A percentile compares a stretch with the other conserved stretches of the same genome.
phyloP scores from a whole-genome alignment of 2,888 invertebrate species.

The Meteorus cinctellus region DNA sequence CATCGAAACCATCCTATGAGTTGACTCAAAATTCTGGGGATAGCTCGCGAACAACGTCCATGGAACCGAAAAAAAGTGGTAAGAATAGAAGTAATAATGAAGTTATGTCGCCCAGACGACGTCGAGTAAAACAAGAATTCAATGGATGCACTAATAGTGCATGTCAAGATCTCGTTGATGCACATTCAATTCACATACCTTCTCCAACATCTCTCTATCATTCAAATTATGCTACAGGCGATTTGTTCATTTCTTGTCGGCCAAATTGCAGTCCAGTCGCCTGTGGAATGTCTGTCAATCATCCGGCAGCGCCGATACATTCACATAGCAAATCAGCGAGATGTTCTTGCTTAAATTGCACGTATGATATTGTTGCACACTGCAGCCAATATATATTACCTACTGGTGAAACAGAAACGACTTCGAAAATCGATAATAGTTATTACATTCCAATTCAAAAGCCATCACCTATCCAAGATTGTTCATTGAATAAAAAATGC shows the following conservation, averaged over 20 bases:
- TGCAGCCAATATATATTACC: constrained; percentile 64
- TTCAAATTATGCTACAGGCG: constrained; percentile 57
- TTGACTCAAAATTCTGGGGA: constrained; percentile 51
- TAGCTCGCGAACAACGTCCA: constrained; percentile 14
- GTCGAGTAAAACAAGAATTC: constrained; percentile 51
- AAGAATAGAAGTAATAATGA: constrained; percentile 49
- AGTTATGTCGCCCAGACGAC: constrained; percentile 39
- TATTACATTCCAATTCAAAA: constrained; percentile 62
- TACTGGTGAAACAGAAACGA: constrained; percentile 53
- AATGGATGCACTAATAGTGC: constrained; percentile 46
- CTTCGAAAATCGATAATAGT: constrained; percentile 60
- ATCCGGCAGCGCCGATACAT: constrained; percentile 48
- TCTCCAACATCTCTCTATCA: constrained; percentile 55
- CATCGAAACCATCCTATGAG: constrained; percentile 44
- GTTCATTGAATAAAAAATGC: constrained; percentile 32
- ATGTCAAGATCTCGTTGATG: constrained; percentile 54
- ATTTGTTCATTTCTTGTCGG: constrained; percentile 63
- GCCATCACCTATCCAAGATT: constrained; percentile 58
- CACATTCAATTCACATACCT: constrained; percentile 59
- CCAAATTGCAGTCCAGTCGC: constrained; percentile 62
- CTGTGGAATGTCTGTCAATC: constrained; percentile 60
- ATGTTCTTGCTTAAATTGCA: constrained; percentile 62
- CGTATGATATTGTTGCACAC: constrained; percentile 62
- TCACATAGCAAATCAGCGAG: constrained; percentile 54
- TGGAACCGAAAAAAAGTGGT: constrained; percentile 50